These are phyloP conservation scores for Cylas formicarius DNA, from an alignment of 1,140 invertebrate species.

Conservation along the genomic window DNA sequence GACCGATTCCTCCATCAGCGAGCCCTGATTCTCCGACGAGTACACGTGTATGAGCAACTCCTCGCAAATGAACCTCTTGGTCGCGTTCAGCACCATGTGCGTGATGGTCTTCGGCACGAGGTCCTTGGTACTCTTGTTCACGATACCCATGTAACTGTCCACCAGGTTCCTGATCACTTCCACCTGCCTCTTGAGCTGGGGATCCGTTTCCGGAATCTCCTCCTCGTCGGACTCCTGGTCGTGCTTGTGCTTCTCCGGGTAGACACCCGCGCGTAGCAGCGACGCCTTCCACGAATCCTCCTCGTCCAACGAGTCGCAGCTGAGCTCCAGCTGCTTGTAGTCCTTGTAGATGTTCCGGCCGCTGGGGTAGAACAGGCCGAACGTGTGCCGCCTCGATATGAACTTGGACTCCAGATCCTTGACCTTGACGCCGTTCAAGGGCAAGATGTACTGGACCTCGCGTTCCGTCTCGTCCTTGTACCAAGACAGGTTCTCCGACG, in stretches of 20 bases:
- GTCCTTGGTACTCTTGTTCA: constrained; percentile 97
- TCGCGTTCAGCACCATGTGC: constrained; percentile 95
- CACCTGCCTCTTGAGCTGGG: constrained; percentile 94
- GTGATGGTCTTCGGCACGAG: constrained; percentile 98
- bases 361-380: constrained; percentile 96
- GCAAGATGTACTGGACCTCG: constrained; percentile 99
- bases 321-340: constrained; percentile 94
- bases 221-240: constrained; percentile 5
- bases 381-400: constrained; percentile 94
- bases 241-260: constrained; percentile 89
- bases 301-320: constrained; percentile 95
- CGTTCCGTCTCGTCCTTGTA: constrained; percentile 99
- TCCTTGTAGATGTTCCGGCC: constrained; percentile 94
- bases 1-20: constrained; percentile 95
- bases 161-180: constrained; percentile 99
- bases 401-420: constrained; percentile 87
- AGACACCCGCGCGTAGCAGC: constrained; percentile 96
- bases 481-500: constrained; percentile 97
- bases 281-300: constrained; percentile 99
- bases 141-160: constrained; percentile 99
- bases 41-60: constrained; percentile 95
- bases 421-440: constrained; percentile 92
- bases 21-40: constrained; percentile 91
- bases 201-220: constrained; percentile 76
- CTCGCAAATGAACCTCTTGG: constrained; percentile 95